A percentile compares a stretch with the other conserved stretches of the same genome.
Evolutionary conservation across 1,140 invertebrate species (phyloP).

Genomic region (Drosophila pseudoananassae): DNA sequence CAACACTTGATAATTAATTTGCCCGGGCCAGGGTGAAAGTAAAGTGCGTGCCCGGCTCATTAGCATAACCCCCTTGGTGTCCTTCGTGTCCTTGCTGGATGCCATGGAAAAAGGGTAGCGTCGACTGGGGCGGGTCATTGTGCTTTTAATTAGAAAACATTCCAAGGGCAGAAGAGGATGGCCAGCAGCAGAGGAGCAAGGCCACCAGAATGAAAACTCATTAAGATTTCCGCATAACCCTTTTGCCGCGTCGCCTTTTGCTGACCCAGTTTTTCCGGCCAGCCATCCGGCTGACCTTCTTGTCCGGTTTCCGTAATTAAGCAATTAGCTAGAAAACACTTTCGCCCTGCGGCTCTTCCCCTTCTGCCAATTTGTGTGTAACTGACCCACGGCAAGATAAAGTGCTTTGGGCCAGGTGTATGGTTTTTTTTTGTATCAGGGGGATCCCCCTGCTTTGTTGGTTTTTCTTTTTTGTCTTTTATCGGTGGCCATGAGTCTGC

Average conservation of each 20-base stretch:
- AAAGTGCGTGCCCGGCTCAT: conserved; percentile 65
- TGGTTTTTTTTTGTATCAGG: neutral
- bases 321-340: conserved; percentile 75
- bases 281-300: conserved; percentile 42
- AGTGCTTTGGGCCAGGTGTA: conserved; percentile 53
- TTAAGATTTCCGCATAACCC: conserved; percentile 68
- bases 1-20: conserved; percentile 81
- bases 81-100: neutral
- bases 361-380: conserved; percentile 5
- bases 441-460: conserved; percentile 1
- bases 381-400: conserved; percentile 72
- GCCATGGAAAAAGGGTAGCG: conserved; percentile 48
- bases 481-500: conserved; percentile 30
- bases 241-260: conserved; percentile 39
- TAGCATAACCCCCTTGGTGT: conserved; percentile 21
- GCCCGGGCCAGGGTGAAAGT: conserved; percentile 8
- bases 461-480: conserved; percentile 4
- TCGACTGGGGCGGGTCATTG: conserved; percentile 60
- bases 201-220: conserved; percentile 60
- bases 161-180: conserved; percentile 11
- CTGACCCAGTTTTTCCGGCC: conserved; percentile 60
- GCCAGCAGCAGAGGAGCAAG: conserved; percentile 1
- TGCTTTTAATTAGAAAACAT: conserved; percentile 76
- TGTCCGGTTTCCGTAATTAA: conserved; percentile 60
- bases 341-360: conserved; percentile 41